Evolutionary conservation across 1,140 invertebrate genomes (phyloP).

Genomic region (Drosophila carrolli): DNA sequence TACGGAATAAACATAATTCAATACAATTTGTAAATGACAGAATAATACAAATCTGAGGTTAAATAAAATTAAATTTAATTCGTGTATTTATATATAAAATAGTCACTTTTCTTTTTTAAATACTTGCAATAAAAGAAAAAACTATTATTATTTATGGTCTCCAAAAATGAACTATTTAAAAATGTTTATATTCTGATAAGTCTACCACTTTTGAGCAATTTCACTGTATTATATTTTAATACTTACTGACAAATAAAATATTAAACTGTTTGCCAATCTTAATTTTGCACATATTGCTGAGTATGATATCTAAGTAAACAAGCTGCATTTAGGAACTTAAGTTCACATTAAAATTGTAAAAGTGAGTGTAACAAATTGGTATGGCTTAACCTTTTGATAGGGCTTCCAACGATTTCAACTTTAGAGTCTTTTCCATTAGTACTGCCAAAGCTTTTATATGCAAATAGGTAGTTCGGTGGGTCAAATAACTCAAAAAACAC

Average conservation of each 20-base stretch:
- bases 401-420: background rate
- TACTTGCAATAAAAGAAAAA: too few relatives aligned
- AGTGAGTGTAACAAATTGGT: constrained; percentile 2
- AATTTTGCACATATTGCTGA: too few relatives aligned
- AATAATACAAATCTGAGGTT: background rate
- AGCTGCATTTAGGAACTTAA: too few relatives aligned
- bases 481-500: constrained; percentile 12
- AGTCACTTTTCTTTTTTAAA: too few relatives aligned
- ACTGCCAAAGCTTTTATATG: constrained; percentile 31
- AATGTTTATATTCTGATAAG: too few relatives aligned
- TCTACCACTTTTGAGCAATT: too few relatives aligned
- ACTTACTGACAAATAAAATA: too few relatives aligned
- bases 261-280: too few relatives aligned
- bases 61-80: background rate
- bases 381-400: background rate
- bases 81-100: background rate
- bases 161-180: too few relatives aligned
- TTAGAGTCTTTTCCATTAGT: constrained; percentile 3
- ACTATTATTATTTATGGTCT: too few relatives aligned
- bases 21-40: background rate
- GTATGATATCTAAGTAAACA: too few relatives aligned
- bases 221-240: too few relatives aligned
- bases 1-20: background rate
- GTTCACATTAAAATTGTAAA: background rate
- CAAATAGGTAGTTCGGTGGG: constrained; percentile 26